Percentiles rank a stretch among this genome's conserved stretches.
These are phyloP conservation scores for Phyto melanocephala DNA, from an alignment of 2,888 invertebrate species.

Conservation along the genomic window DNA sequence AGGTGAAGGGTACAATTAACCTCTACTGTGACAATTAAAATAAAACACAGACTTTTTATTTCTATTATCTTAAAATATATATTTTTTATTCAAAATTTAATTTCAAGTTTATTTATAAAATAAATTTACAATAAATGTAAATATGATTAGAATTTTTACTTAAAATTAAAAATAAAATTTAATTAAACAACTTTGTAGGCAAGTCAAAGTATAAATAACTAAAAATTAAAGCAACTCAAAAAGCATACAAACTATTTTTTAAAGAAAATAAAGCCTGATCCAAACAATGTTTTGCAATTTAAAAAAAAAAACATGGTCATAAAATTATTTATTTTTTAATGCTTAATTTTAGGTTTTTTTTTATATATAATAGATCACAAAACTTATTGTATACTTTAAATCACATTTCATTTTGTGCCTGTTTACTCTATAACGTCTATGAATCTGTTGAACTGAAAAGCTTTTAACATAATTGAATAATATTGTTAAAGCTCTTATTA, in stretches of 20 bases:
- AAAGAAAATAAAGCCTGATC: not conserved
- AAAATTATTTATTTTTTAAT: no score
- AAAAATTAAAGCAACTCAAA: constrained; percentile 36
- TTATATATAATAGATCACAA: no score
- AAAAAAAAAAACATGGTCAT: no score
- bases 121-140: constrained; percentile 24
- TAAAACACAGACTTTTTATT: not conserved
- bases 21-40: no score
- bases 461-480: no score
- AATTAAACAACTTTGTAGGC: not conserved
- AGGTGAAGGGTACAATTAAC: no score
- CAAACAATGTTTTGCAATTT: no score
- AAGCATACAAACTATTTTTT: constrained; percentile 3
- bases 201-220: not conserved
- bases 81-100: constrained; percentile 9
- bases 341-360: no score
- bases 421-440: no score
- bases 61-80: constrained; percentile 19
- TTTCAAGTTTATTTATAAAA: constrained; percentile 27
- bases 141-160: not conserved
- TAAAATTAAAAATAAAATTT: not conserved
- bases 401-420: no score
- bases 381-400: not conserved
- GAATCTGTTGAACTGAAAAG: no score
- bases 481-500: no score